Percentiles rank a stretch among this genome's conserved stretches.
Conservation (phyloP, 2,888 invertebrate species). For the Volucella inanis region DNA sequence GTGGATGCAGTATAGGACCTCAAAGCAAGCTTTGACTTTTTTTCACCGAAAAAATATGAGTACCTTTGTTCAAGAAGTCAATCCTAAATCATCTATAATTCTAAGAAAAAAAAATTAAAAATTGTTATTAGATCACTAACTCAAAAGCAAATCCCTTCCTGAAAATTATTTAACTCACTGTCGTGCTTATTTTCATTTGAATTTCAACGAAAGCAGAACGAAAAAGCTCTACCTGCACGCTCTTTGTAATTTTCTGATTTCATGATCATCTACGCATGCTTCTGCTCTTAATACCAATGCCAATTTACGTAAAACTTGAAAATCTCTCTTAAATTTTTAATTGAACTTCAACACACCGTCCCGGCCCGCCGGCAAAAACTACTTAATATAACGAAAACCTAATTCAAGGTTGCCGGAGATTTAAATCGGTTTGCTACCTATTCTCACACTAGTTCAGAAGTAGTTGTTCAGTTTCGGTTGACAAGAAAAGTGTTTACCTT, state of each 20-base stretch:
- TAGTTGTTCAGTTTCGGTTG: slow-evolving; percentile 54
- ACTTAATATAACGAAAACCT: slow-evolving; percentile 6
- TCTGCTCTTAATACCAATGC: background rate
- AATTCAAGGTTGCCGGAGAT: slow-evolving; percentile 39
- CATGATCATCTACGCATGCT: slow-evolving; percentile 23
- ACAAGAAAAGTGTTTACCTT: slow-evolving; percentile 35
- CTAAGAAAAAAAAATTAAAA: no score
- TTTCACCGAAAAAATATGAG: no score
- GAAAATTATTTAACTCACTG: slow-evolving; percentile 27
- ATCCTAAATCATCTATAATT: no score
- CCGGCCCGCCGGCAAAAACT: slow-evolving; percentile 5
- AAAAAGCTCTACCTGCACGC: slow-evolving; percentile 13
- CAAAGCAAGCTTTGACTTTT: no score
- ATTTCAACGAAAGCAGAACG: background rate
- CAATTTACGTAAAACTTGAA: background rate
- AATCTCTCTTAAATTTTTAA: slow-evolving; percentile 25
- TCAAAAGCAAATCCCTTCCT: no score
- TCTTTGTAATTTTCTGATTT: slow-evolving; percentile 14
- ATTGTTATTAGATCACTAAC: no score
- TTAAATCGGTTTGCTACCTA: slow-evolving; percentile 8
- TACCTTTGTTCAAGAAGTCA: no score
- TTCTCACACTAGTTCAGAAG: slow-evolving; percentile 7
- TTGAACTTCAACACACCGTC: background rate
- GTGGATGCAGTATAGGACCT: no score
- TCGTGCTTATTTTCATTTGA: background rate